Base-by-base conservation (phyloP, 1,140 invertebrate species). In the Melitaea cinxia region DNA sequence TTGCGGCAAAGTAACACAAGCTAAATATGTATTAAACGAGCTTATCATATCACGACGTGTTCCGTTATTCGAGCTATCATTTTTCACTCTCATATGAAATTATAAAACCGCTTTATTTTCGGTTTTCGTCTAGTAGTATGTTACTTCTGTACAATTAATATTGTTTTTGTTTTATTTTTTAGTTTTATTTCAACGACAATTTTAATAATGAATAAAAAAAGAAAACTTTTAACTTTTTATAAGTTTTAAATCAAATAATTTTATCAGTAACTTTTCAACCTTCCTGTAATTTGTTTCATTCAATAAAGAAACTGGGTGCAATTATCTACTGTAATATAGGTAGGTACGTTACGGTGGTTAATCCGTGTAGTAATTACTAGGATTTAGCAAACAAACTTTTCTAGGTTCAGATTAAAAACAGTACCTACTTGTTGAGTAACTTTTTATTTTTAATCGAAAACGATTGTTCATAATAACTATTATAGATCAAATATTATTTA, bases 361-460 rank as follows among this genome's bases (percentile, higher is more conserved):
- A 17, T 23, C 12, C 19, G 1, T n/a, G 42, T 47, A 23, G 42
- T 23, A 47, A 47, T 47, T 47, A 47, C 42, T 21, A 23, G 42
- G 42, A 47, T 47, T 47, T 23, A 47, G 7, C 17, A 19, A 47
- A 47, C 21, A 17, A 47, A 47, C 35, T 47, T 47, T 45, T 47
- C 42, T 47, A 23, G 19, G 19, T 47, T 47, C 42, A 12, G 42
- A 47, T 23, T 47, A 21, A 21, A 47, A 23, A 42, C 37, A 42
- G 19, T 23, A 47, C 21, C 23, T 47, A 47, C 42, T 47, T 23
- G 3, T 47, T 10, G 3, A 2, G 19, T 12, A 23, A 47, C 42
- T 47, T 2, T 17, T 39, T 12, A 5, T 39, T 14, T 39, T 39
- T 5, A 39, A n/a, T 14, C 2, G n/a, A 39, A 39, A n/a, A n/a